Conservation (phyloP, 2,113 vertebrate species). For the Eira barbara region DNA sequence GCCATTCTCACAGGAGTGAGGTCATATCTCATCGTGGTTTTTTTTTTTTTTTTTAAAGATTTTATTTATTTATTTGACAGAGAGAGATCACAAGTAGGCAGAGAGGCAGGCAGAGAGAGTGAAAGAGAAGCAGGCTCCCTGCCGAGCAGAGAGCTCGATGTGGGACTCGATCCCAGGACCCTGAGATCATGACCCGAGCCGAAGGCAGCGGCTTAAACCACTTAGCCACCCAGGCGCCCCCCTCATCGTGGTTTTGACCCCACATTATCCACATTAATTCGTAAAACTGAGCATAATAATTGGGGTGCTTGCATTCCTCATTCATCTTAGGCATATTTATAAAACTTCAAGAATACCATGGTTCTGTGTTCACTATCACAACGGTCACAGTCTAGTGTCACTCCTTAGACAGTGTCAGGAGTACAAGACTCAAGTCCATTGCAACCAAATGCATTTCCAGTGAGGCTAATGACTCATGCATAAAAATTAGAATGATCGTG, state of each 20-base stretch:
- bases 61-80: too few species aligned
- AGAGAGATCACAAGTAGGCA: too few species aligned
- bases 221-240: too few species aligned
- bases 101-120: too few species aligned
- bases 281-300: not conserved
- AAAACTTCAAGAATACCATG: not conserved
- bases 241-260: not conserved
- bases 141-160: too few species aligned
- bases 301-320: not conserved
- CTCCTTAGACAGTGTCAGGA: not conserved
- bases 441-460: not conserved
- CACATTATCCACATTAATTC: not conserved
- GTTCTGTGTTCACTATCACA: not conserved
- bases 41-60: too few species aligned
- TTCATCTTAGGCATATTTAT: not conserved
- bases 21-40: not conserved
- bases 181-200: too few species aligned
- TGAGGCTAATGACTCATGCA: not conserved
- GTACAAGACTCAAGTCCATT: not conserved
- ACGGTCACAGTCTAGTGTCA: not conserved
- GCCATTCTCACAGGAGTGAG: not conserved
- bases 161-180: too few species aligned
- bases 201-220: too few species aligned
- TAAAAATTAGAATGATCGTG: not conserved
- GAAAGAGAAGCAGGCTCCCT: too few species aligned